Base-by-base conservation (phyloP, 2,888 invertebrate genomes). In the Pollenia amentaria region DNA sequence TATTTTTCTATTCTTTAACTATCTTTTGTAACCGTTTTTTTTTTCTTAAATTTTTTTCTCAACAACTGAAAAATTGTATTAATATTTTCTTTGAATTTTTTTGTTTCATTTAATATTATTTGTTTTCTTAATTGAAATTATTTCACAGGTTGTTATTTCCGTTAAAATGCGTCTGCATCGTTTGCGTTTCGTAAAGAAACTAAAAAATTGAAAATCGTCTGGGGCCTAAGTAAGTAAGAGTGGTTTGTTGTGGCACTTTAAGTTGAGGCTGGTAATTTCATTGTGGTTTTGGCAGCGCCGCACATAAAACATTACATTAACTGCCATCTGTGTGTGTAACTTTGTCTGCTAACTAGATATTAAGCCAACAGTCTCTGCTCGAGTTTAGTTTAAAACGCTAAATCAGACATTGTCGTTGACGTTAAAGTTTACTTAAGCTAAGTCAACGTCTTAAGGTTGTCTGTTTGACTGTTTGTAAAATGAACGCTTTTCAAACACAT, bases 131-230 rank as follows among this genome's bases (percentile, higher is more conserved):
- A 53, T 44, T 51, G 16, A 60, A 73, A 60, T 60, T 64, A 29
- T 86, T 80, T 64, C 67, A 83, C 62, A 14, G 76, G 64, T 76
- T 86, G 72, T 84, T 83, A 83, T 73, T 67, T 87, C 84, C 88
- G 85, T 87, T 69, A 60, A 82, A 82, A 82, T 86, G 90, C 92
- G 92, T 92, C 92, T 92, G 93, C 91, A 92, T 91, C 91, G 93
- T 90, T 92, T 91, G 93, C 92, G 90, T 92, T 91, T 91, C 93
- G 90, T 91, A 89, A 91, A 92, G 91, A 91, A 92, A 92, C 92
- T 92, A 92, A 92, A 92, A 91, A 91, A 92, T 91, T 92, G 90
- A 90, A 92, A 92, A 92, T 88, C 90, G 90, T 90, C 90, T 90
- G 89, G 89, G 89, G 89, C 90, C 91, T 91, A 91, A 90, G 92